A percentile compares a stretch with the other conserved stretches of the same genome.
Conservation (phyloP, 2,113 vertebrate species). For the Triplophysa tibetana region DNA sequence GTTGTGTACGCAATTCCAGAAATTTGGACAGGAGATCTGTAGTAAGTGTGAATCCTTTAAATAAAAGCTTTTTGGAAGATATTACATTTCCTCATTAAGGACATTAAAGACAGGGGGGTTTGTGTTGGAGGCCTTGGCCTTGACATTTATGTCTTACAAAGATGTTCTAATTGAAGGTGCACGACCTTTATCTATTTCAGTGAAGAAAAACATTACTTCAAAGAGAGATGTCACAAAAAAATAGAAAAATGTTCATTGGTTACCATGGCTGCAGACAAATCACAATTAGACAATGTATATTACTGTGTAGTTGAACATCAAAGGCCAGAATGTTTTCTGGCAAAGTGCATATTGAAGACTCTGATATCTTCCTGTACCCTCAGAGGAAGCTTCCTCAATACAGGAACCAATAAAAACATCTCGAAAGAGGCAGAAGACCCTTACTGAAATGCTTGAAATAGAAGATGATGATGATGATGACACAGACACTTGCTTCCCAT, state of each 20-base stretch:
- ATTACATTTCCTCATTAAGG: background rate
- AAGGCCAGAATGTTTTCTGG: background rate
- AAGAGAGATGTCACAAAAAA: background rate
- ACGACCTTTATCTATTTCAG: background rate
- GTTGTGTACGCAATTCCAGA: slow-evolving; percentile 78
- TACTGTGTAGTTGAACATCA: slow-evolving; percentile 1
- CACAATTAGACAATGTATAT: background rate
- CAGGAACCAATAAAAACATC: slow-evolving; percentile 36
- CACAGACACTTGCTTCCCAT: background rate
- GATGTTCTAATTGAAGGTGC: slow-evolving; percentile 11
- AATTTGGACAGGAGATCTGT: slow-evolving; percentile 71
- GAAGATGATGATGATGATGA: slow-evolving; percentile 66
- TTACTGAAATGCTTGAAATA: slow-evolving; percentile 56
- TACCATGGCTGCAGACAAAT: slow-evolving; percentile 37
- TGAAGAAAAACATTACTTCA: slow-evolving; percentile 22
- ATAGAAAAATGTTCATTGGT: slow-evolving; percentile 3
- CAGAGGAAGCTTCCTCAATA: slow-evolving; percentile 42
- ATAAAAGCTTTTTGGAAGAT: background rate
- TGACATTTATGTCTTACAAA: slow-evolving; percentile 9
- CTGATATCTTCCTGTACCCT: background rate
- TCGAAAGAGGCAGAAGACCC: slow-evolving; percentile 66
- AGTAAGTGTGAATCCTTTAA: slow-evolving; percentile 69
- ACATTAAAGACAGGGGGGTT: background rate
- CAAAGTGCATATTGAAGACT: background rate
- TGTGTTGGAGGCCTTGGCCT: background rate